Evolutionary conservation across 2,888 invertebrate genomes (phyloP), one percentile per base, ranked within the genome.

Genomic region (Yponomeuta plumbellus): DNA sequence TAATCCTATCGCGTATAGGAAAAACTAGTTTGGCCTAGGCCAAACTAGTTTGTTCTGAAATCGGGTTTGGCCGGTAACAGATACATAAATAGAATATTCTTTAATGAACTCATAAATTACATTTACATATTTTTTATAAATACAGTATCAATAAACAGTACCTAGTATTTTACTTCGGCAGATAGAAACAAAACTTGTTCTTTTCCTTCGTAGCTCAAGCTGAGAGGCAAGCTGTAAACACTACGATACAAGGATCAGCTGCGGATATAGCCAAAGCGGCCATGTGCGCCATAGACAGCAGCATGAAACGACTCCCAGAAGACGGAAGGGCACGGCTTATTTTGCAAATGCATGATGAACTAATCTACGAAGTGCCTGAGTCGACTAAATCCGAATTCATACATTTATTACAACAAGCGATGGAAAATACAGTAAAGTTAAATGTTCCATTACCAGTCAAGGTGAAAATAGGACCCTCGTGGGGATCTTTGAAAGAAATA

Each of bases 211-310:
- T 75, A 95, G 96, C 92, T 75, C 94, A 97, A 90, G 96, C 97
- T 0, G 98, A 98, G 85, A 93, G 99, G n/a, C 98, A 99, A 92
- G 98, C 98, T 17, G 94, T 99, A 0, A 99, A 99, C 83, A 97
- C 98, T 1, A 96, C 95, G 17, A 95, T 99, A 66, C 99, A 99
- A 88, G 99, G 99, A 0, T 98, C 99, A 0, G 99, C 99, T 0
- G 97, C 99, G 0, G 99, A 99, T 85, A 94, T 99, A 61, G 96
- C 97, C 0, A 99, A 99, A 85, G 94, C 92, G 67, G 98, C 98
- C 0, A 97, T 99, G 94, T 92, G 97, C 39, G 90, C 92, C 64
- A 94, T 98, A 74, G 95, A 97, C 73, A 83, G 88, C 13, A 91
- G 78, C 80, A 94, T 74, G 70, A 83, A 71, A 66, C 88, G 75